Conservation (phyloP, 2,113 vertebrate genomes). For the Axis porcinus region DNA sequence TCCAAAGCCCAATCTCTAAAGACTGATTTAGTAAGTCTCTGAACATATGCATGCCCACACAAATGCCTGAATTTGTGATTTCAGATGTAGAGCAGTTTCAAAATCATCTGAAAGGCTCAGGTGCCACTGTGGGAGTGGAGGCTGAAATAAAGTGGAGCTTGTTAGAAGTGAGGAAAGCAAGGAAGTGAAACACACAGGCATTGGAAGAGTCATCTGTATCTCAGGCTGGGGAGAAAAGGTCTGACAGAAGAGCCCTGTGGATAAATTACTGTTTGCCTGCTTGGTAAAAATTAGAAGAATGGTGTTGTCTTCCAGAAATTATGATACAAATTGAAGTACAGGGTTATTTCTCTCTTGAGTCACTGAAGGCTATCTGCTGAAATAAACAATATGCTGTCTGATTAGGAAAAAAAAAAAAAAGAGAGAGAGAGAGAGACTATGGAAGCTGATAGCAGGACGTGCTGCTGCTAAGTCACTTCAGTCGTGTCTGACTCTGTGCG, state of each 20-base stretch:
- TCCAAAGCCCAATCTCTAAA: not conserved
- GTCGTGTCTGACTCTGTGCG: not conserved
- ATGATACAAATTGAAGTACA: not conserved
- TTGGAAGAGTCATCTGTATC: not conserved
- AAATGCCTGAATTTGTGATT: not conserved
- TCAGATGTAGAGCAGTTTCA: not conserved
- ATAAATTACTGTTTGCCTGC: not conserved
- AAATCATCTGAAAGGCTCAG: not conserved
- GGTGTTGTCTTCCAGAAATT: conserved; percentile 26
- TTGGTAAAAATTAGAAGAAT: conserved; percentile 24
- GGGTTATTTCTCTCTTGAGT: not conserved
- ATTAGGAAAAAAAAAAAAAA: not conserved
- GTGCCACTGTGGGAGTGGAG: not conserved
- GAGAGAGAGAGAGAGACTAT: not conserved
- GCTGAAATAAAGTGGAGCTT: not conserved
- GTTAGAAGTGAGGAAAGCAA: not conserved
- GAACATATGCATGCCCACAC: not conserved
- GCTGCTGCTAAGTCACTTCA: not conserved
- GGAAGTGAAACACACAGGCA: not conserved
- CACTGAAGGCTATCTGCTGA: not conserved
- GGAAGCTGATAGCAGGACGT: not conserved
- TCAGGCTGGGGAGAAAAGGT: not conserved
- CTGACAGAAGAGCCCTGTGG: not conserved
- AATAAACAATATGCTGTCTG: not conserved
- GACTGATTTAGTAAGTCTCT: not conserved